A percentile compares a stretch with the other conserved stretches of the same genome.
Evolutionary conservation across 30 jellyfish, hydroid and myxozoan species (phyloP).

Genomic region (Clytia hemisphaerica): DNA sequence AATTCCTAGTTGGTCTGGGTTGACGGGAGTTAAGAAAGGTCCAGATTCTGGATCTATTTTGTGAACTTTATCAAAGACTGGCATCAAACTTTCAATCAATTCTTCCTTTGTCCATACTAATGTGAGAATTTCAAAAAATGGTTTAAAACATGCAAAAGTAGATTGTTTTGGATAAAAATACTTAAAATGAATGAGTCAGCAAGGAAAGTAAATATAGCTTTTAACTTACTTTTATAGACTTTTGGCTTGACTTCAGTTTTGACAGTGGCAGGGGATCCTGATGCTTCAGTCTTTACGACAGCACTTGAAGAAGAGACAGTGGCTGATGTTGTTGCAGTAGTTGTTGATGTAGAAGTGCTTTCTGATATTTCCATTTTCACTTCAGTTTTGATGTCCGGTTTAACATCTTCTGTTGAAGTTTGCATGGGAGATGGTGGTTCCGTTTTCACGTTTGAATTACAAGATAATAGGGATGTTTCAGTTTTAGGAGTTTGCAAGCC

Average conservation of each 20-base stretch:
- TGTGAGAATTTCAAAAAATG: neutral
- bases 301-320: slow-evolving; percentile 45
- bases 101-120: slow-evolving; percentile 84
- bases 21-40: slow-evolving; percentile 93
- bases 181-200: no score
- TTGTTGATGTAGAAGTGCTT: slow-evolving; percentile 14
- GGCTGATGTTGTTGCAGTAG: slow-evolving; percentile 25
- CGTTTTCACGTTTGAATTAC: neutral
- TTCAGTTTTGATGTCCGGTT: slow-evolving; percentile 28
- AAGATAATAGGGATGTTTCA: slow-evolving; percentile 29
- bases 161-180: neutral
- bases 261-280: slow-evolving; percentile 30
- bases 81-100: slow-evolving; percentile 67
- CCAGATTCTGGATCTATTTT: slow-evolving; percentile 89
- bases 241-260: slow-evolving; percentile 4
- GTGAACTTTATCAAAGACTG: slow-evolving; percentile 64
- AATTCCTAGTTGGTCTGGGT: slow-evolving; percentile 86
- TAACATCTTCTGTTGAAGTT: slow-evolving; percentile 3
- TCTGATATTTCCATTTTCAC: slow-evolving; percentile 16
- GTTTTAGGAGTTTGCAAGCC: neutral
- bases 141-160: neutral
- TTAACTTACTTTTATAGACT: neutral
- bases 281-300: slow-evolving; percentile 50
- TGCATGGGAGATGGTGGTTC: slow-evolving; percentile 1
- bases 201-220: no score